Base-by-base conservation (phyloP, 2,888 invertebrate genomes). In the Galeruca laticollis region DNA sequence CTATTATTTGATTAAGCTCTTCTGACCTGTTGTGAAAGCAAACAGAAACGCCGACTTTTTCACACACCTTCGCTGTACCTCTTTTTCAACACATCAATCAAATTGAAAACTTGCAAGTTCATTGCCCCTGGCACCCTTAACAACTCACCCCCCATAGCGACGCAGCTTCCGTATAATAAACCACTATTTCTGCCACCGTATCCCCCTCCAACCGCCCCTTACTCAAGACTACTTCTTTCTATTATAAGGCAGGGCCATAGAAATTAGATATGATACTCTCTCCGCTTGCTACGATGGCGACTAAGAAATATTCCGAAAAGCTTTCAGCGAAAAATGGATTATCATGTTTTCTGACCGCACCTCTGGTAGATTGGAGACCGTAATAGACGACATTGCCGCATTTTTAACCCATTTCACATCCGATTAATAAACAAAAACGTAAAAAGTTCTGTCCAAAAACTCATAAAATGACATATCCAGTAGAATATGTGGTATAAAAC, bases 161-260 rank as follows among this genome's bases (percentile, higher is more conserved):
- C 64, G 62, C 71, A 70, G 73, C 70, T 73, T 73, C 71, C 73
- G 74, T 72, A 72, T 74, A 72, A 74, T 72, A 72, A 71, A 72
- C 70, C 64, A 74, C 73, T 72, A 74, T 72, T 72, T 71, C 64
- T 68, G 47, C 68, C 63, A 60, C 56, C 60, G 63, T 11, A n/a
- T 26, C 64, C 64, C 31, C 21, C 26, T n/a, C 59, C 18, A 11
- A 20, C 54, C 54, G 20, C 13, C 54, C 15, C 54, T 26, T 33
- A 18, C 66, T 43, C 47, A 56, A 56, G 54, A 63, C 63, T 43
- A 63, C 63, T 63, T 63, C 63, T 63, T 63, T 63, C 63, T 63
- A 63, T 63, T 63, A 63, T 56, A 56, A 63, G 63, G 63, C 63
- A 54, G 40, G 60, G 62, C 70, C 60, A 66, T 66, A 60, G 70